Conservation (phyloP, 2,797 vertebrate genomes). For the Acipenser oxyrinchus region DNA sequence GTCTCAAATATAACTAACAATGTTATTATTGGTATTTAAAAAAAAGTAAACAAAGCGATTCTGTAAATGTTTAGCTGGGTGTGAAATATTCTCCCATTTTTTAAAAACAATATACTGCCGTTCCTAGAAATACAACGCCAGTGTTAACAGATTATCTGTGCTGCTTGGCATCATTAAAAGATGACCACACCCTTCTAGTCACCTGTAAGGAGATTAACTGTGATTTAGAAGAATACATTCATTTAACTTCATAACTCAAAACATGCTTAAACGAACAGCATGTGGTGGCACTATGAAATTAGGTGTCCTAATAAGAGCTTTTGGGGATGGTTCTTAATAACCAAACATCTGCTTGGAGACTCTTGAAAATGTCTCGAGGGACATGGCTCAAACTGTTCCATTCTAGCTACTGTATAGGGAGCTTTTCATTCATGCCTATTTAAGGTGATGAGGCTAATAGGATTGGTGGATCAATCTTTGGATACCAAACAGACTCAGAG, state of each 20-base stretch:
- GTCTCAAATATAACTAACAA: too few species aligned
- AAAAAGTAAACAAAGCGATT: too few species aligned
- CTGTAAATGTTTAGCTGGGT: too few species aligned
- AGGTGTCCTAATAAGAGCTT: neutral
- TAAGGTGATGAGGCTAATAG: neutral
- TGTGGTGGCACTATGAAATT: neutral
- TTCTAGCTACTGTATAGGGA: neutral
- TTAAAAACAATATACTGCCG: too few species aligned
- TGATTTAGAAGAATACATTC: neutral
- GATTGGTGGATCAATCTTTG: neutral
- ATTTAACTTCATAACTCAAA: neutral
- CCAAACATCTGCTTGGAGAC: neutral
- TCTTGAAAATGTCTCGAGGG: neutral
- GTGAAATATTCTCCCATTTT: too few species aligned
- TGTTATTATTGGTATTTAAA: too few species aligned
- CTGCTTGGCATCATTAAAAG: too few species aligned
- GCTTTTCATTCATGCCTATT: neutral
- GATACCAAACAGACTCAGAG: neutral
- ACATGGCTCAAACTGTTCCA: neutral
- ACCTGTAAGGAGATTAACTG: too few species aligned
- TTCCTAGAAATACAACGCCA: too few species aligned
- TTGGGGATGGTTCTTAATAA: constrained; percentile 1
- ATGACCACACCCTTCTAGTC: too few species aligned
- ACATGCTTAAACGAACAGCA: neutral
- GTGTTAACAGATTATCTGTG: too few species aligned